A percentile compares a stretch with the other conserved stretches of the same genome.
phyloP scores from a whole-genome alignment of 2,888 invertebrate genomes.

The Latheticus oryzae region DNA sequence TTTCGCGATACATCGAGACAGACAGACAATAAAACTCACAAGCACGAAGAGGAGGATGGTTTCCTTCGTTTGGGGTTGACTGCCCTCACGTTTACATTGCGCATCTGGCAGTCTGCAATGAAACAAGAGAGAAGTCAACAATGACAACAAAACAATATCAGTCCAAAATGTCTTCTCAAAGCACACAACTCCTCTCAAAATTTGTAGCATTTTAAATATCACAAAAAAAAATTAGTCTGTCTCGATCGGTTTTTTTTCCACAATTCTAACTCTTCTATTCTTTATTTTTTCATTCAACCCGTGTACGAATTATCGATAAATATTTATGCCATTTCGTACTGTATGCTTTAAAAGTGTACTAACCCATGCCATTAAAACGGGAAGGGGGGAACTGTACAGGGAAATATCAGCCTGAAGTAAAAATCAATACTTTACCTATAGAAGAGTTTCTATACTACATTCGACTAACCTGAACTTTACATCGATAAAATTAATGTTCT shows the following conservation, averaged over 20 bases:
- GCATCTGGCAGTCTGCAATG: slow-evolving; percentile 82
- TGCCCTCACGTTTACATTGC: slow-evolving; percentile 80
- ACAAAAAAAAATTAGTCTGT: too few species aligned
- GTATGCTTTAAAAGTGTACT: slow-evolving; percentile 42
- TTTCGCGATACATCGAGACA: slow-evolving; percentile 58
- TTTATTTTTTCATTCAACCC: too few species aligned
- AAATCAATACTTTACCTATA: slow-evolving; percentile 58
- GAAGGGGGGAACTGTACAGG: slow-evolving; percentile 47
- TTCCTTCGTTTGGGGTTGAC: slow-evolving; percentile 77
- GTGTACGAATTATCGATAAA: slow-evolving; percentile 25
- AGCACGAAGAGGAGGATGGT: slow-evolving; percentile 75
- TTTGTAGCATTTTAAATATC: too few species aligned
- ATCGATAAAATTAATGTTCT: slow-evolving; percentile 39
- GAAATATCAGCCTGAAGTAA: slow-evolving; percentile 55
- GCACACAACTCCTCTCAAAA: slow-evolving; percentile 41
- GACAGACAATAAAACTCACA: slow-evolving; percentile 71
- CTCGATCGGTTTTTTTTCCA: slow-evolving; percentile 41
- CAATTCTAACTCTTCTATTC: too few species aligned
- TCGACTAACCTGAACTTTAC: slow-evolving; percentile 42
- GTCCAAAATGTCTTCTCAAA: slow-evolving; percentile 41
- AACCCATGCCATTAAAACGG: slow-evolving; percentile 46
- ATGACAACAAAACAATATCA: slow-evolving; percentile 52
- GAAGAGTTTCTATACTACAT: slow-evolving; percentile 44
- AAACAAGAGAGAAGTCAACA: slow-evolving; percentile 73
- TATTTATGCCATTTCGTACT: slow-evolving; percentile 33